Base-by-base conservation (phyloP, 2,888 invertebrate species). In the Drosophila siamana region DNA sequence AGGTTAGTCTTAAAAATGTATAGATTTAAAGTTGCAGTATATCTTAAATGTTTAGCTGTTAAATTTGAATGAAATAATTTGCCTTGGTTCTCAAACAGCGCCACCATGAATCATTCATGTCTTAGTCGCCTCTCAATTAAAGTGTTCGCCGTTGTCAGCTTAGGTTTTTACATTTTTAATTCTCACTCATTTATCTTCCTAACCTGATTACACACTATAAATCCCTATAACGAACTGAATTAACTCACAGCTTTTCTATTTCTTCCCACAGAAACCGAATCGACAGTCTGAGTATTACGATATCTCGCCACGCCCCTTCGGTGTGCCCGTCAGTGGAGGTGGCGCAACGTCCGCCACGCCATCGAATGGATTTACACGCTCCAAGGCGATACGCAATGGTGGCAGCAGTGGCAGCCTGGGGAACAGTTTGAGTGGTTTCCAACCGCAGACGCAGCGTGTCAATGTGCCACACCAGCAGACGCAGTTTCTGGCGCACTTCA, bases 301-400 rank as follows among this genome's bases (percentile, higher is more conserved):
- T 75, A 90, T 92, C 54, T 92, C 92, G 69, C 92, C 92, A 62
- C 89, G 92, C 67, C 92, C 92, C 72, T 92, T 92, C 80, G 92
- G 92, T 47, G 81, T 80, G 61, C 89, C 80, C 43, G 75, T 68
- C 16, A 57, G 52, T 51, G 64, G 72, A 41, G 66, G 62, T 33
- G 72, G 61, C 69, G 70, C 70, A 66, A 72, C 80, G 44, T 38
- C 69, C 24, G 61, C 74, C 28, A 11, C 83, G 54, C 43, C 69
- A 67, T 57, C 85, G 64, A 79, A 79, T 55, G 78, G 88, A 63
- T 90, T 90, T 71, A 85, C 80, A 52, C 90, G 91, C 69, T 81
- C 90, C 24, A 91, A 91, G 80, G 82, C 91, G 24, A 89, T 91
- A 73, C 90, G 91, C 71, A 86, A 84, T 6, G 86, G 83, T 51